Evolutionary conservation across 2,113 vertebrate genomes (phyloP), one percentile per base, ranked within the genome.

Genomic region (Puntigrus tetrazona): DNA sequence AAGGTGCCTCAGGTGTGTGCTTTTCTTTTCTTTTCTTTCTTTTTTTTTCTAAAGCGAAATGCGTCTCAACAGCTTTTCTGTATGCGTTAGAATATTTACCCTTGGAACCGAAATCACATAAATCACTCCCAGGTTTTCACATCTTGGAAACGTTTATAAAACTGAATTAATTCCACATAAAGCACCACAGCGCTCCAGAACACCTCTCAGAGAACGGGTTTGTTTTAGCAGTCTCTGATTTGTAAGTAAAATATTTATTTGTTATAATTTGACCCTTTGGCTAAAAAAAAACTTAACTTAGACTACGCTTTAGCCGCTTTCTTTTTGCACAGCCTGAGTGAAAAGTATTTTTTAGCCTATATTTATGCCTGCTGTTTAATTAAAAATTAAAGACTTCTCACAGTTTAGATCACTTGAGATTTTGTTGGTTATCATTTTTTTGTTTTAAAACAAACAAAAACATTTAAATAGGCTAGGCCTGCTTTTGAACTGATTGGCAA

Each of bases 41-140:
- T 72, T 43, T 70, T 36, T 20, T 8, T 22, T 9, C 34, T 70
- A n/a, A 57, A 55, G 8, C 45, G 11, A 9, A 67, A 34, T 67
- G 27, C 14, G 14, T 65, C 61, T 69, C 18, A 36, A 11, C 50
- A 38, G 29, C 16, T 57, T 77, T 77, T 50, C 50, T 55, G 50
- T 72, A 7, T 41, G 55, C 89, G 87, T 90, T 92, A 90, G 89
- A 89, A 85, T 78, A 86, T 89, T 91, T 92, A 90, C 16, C n/a
- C 89, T 81, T 90, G 78, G 87, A 75, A 88, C 87, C 88, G 91
- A 89, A 91, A 45, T 89, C 89, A 89, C 92, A 92, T 91, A 92
- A 94, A 94, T 93, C 90, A 91, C 88, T 93, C 93, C 91, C 92
- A 94, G 91, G 92, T 91, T 93, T 94, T 92, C 91, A 92, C 90